phyloP scores from a whole-genome alignment of 2,797 vertebrate species.

The Pelobates cultripes region DNA sequence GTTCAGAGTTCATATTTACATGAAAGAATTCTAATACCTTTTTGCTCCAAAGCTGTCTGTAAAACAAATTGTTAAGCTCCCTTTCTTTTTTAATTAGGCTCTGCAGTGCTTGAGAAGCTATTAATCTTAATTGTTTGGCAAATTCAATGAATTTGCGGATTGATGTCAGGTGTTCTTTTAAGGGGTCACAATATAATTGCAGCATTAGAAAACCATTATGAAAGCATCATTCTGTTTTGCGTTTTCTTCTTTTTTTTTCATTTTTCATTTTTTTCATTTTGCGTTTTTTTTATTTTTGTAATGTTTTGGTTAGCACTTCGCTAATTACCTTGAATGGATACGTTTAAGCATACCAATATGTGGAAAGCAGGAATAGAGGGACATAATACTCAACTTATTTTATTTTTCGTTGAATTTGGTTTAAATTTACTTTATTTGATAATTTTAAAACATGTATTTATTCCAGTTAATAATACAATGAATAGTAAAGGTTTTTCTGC shows the following conservation, averaged over 20 bases:
- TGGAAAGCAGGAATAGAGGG: background rate
- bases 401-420: background rate
- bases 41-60: conserved; percentile 23
- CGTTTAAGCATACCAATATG: conserved; percentile 5
- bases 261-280: background rate
- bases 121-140: conserved; percentile 47
- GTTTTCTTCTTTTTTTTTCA: conserved; percentile 29
- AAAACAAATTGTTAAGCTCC: conserved; percentile 41
- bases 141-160: conserved; percentile 48
- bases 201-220: conserved; percentile 48
- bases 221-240: conserved; percentile 37
- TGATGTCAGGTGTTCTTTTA: conserved; percentile 50
- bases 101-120: conserved; percentile 42
- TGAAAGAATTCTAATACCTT: conserved; percentile 37
- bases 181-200: conserved; percentile 36
- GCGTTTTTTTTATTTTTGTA: conserved; percentile 22
- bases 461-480: too few species aligned
- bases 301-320: conserved; percentile 19
- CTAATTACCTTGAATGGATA: conserved; percentile 26
- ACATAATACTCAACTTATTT: background rate
- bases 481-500: too few species aligned
- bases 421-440: too few species aligned
- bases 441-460: too few species aligned
- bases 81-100: conserved; percentile 49
- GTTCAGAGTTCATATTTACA: conserved; percentile 36